These are phyloP conservation scores for Andrena bicolor DNA, from an alignment of 2,888 invertebrate genomes.

Conservation along the genomic window DNA sequence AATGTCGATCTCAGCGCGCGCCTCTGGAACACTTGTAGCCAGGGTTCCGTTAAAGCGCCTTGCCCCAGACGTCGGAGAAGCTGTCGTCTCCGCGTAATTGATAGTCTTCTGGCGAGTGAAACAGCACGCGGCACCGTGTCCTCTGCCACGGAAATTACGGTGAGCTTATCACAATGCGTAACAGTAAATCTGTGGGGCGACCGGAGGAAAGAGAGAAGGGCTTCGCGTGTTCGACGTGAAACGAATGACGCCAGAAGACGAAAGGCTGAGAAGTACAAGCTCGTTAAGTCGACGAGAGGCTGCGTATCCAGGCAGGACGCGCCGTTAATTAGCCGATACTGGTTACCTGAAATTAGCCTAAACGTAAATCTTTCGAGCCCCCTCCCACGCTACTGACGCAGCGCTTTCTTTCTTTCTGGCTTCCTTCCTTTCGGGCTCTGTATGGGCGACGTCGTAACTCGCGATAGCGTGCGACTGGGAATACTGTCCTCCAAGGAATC, in stretches of 20 bases:
- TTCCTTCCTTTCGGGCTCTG: slow-evolving; percentile 16
- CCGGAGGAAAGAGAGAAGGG: background rate
- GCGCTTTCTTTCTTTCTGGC: slow-evolving; percentile 11
- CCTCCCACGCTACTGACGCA: background rate
- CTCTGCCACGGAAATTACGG: slow-evolving; percentile 34
- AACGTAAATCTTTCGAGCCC: slow-evolving; percentile 57
- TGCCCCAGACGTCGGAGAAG: background rate
- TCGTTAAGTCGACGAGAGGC: slow-evolving; percentile 35
- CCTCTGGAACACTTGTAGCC: slow-evolving; percentile 12
- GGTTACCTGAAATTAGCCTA: slow-evolving; percentile 60
- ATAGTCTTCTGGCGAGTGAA: slow-evolving; percentile 30
- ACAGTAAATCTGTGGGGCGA: slow-evolving; percentile 46
- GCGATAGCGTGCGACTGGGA: slow-evolving; percentile 55
- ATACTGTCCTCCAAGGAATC: slow-evolving; percentile 58
- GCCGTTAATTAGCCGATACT: slow-evolving; percentile 61
- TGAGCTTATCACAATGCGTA: slow-evolving; percentile 53
- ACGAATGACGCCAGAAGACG: background rate
- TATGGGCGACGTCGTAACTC: slow-evolving; percentile 33
- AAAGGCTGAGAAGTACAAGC: slow-evolving; percentile 26
- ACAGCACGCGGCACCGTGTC: slow-evolving; percentile 11
- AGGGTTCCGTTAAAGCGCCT: slow-evolving; percentile 32
- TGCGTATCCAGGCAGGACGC: slow-evolving; percentile 8
- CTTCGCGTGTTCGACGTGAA: slow-evolving; percentile 7
- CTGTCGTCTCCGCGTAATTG: slow-evolving; percentile 56
- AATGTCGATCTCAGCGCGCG: slow-evolving; percentile 12